These are phyloP conservation scores for Saccopteryx leptura DNA, from an alignment of 2,113 vertebrate genomes.

Conservation along the genomic window DNA sequence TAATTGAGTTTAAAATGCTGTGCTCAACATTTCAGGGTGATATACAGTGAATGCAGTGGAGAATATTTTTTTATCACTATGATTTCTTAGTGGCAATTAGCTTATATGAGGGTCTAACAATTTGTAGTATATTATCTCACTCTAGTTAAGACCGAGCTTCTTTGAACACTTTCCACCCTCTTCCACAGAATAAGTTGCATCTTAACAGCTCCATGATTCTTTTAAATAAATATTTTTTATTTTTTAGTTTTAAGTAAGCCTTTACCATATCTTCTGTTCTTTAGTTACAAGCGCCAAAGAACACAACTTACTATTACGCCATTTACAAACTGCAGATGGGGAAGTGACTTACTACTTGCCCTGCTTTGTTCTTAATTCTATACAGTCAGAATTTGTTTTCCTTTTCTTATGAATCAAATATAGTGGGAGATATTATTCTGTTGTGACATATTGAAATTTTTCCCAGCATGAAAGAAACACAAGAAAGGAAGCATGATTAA, in stretches of 20 bases:
- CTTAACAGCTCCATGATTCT: conserved; percentile 52
- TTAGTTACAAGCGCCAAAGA: conserved; percentile 70
- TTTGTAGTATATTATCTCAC: conserved; percentile 58
- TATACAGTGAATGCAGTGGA: background rate
- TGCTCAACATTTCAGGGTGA: conserved; percentile 63
- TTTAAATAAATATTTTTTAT: conserved; percentile 83
- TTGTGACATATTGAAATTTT: conserved; percentile 60
- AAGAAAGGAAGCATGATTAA: conserved; percentile 28
- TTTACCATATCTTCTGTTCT: conserved; percentile 77
- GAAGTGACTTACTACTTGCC: conserved; percentile 47
- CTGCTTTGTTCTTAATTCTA: conserved; percentile 67
- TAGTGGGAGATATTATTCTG: conserved; percentile 57
- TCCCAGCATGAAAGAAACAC: background rate
- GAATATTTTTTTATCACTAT: conserved; percentile 45
- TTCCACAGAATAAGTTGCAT: conserved; percentile 64
- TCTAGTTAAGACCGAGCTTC: conserved; percentile 69
- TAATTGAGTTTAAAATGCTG: conserved; percentile 62
- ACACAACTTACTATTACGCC: conserved; percentile 66
- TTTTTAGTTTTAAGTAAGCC: conserved; percentile 78
- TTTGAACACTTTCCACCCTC: background rate
- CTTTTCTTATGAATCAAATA: conserved; percentile 55
- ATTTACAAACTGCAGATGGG: conserved; percentile 63
- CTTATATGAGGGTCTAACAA: conserved; percentile 24
- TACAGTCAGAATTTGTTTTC: conserved; percentile 65
- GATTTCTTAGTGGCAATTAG: conserved; percentile 74